phyloP scores from a whole-genome alignment of 2,888 invertebrate genomes.

The Ptychoptera albimana region DNA sequence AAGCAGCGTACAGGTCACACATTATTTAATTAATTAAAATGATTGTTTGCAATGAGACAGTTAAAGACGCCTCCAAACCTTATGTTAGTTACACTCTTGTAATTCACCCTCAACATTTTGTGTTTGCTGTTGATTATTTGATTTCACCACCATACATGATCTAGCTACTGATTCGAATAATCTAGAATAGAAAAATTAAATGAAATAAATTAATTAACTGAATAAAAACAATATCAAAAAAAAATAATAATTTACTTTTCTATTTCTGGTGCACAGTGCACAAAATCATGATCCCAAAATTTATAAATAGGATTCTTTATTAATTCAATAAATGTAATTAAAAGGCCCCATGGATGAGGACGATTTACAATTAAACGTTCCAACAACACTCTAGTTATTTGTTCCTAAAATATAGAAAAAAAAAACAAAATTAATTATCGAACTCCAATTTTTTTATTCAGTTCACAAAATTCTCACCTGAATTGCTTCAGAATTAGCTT shows the following conservation, averaged over 20 bases:
- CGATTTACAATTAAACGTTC: slow-evolving; percentile 95
- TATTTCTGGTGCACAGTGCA: slow-evolving; percentile 98
- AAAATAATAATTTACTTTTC: slow-evolving; percentile 64
- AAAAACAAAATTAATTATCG: not conserved
- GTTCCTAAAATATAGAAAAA: slow-evolving; percentile 39
- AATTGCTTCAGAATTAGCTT: slow-evolving; percentile 92
- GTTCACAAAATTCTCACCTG: slow-evolving; percentile 34
- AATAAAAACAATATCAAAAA: not conserved
- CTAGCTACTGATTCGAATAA: slow-evolving; percentile 92
- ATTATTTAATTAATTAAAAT: too few relatives aligned
- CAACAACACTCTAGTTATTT: slow-evolving; percentile 88
- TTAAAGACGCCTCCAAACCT: too few relatives aligned
- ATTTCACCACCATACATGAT: slow-evolving; percentile 83
- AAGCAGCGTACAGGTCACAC: too few relatives aligned
- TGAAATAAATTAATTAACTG: slow-evolving; percentile 2
- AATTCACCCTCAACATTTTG: slow-evolving; percentile 25
- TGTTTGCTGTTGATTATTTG: slow-evolving; percentile 35
- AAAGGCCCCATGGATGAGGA: slow-evolving; percentile 97
- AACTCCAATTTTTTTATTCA: slow-evolving; percentile 1
- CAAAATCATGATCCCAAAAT: slow-evolving; percentile 99
- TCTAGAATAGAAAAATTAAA: slow-evolving; percentile 34
- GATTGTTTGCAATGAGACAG: too few relatives aligned
- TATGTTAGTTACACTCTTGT: slow-evolving; percentile 24
- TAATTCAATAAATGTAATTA: slow-evolving; percentile 97
- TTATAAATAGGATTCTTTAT: slow-evolving; percentile 97